Base-by-base conservation (phyloP, 2,797 vertebrate species). In the Percopsis omiscomaycus region DNA sequence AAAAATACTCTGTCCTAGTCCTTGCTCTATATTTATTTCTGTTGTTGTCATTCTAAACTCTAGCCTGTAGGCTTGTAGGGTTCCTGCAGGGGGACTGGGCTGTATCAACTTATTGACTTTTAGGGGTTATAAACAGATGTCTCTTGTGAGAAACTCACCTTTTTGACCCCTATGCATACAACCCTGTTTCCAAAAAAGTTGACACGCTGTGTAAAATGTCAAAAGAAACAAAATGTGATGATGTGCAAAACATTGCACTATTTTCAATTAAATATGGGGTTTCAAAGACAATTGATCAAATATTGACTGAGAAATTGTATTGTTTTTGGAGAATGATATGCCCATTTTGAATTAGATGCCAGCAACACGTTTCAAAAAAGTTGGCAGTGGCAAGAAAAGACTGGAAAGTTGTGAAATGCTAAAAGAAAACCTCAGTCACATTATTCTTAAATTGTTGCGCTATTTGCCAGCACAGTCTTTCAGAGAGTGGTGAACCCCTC, bases 1-100 rank as follows among this genome's bases (percentile, higher is more conserved):
- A 45, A 72, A 78, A 52, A 69, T 49, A 75, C 28, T 22, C 44
- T 28, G 27, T 73, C 55, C 60, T 30, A 47, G 29, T 54, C 57
- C 49, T 53, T 55, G 16, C 13, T 73, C 64, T 69, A 66, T 68
- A 68, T 68, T 8, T 66, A 59, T 45, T 27, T 58, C 12, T 58
- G 42, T 47, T 67, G 47, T 54, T 69, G 48, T 69, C 50, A 15
- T 50, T 63, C 59, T 50, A 46, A 29, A 37, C 37, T 62, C 12
- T 46, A 74, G 44, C 44, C 32, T 71, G 49, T 14, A 59, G 44
- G 45, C 64, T 16, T 11, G n/a, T 15, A 46, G 59, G 15, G n/a
- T 59, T 15, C n/a, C 15, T 14, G 14, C 13, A 32, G 46, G 13
- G 29, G 13, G 51, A 50, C 27, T 16, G 9, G 15, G 2, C 22